A percentile compares a stretch with the other conserved stretches of the same genome.
phyloP scores from a whole-genome alignment of 2,888 invertebrate genomes.

The Melanostoma scalare region DNA sequence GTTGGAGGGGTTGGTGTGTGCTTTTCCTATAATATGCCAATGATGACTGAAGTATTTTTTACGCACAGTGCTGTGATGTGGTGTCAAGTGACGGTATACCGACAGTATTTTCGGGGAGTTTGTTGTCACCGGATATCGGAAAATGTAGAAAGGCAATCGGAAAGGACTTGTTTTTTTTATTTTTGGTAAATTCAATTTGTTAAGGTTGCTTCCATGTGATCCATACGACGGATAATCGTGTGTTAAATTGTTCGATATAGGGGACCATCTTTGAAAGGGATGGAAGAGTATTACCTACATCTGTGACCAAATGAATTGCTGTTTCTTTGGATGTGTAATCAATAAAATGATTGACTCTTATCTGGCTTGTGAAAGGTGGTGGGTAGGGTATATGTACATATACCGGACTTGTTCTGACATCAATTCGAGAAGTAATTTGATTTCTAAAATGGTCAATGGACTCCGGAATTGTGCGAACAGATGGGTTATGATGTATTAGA shows the following conservation, averaged over 20 bases:
- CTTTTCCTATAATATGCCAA: constrained; percentile 61
- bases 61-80: constrained; percentile 55
- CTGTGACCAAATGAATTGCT: constrained; percentile 70
- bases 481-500: constrained; percentile 63
- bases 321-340: constrained; percentile 50
- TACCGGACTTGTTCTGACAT: constrained; percentile 37
- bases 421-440: constrained; percentile 64
- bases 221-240: constrained; percentile 54
- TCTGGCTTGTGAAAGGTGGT: constrained; percentile 37
- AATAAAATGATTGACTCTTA: constrained; percentile 67
- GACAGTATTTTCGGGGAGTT: constrained; percentile 35
- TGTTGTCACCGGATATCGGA: constrained; percentile 51
- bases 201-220: constrained; percentile 52
- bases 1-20: no score
- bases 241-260: constrained; percentile 49
- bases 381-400: constrained; percentile 1
- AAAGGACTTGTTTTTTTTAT: constrained; percentile 28
- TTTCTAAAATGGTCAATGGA: constrained; percentile 59
- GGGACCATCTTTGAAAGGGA: constrained; percentile 15
- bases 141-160: constrained; percentile 55
- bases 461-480: constrained; percentile 56
- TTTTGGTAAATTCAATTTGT: constrained; percentile 59
- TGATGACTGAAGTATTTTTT: constrained; percentile 69
- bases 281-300: constrained; percentile 64
- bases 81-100: constrained; percentile 61